Conservation (phyloP, 2,113 vertebrate genomes). For the Pteropus alecto region DNA sequence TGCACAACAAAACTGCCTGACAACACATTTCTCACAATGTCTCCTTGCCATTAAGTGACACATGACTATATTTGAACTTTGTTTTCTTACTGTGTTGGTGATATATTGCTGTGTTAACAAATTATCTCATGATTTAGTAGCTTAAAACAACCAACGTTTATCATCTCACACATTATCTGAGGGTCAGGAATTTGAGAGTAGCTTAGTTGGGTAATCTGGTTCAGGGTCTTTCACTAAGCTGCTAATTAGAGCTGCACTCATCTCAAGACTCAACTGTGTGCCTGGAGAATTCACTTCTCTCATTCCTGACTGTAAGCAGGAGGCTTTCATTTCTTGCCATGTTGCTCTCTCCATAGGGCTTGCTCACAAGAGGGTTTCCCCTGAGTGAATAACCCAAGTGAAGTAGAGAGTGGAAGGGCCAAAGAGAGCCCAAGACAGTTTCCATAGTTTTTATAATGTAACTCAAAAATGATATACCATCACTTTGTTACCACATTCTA, state of each 20-base stretch:
- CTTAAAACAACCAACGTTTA: background rate
- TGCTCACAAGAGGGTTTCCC: background rate
- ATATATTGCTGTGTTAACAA: background rate
- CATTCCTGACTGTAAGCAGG: rapidly evolving
- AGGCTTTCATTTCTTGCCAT: background rate
- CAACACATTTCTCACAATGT: background rate
- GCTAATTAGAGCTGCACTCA: rapidly evolving
- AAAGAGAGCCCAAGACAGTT: background rate
- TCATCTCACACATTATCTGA: background rate
- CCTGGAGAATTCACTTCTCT: background rate
- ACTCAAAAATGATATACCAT: background rate
- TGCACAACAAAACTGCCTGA: background rate
- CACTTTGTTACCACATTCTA: background rate
- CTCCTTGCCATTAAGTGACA: background rate
- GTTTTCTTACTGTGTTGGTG: background rate
- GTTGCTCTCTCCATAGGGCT: background rate
- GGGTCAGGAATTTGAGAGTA: background rate
- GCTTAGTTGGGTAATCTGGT: background rate
- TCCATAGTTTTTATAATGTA: background rate
- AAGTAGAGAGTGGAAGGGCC: background rate
- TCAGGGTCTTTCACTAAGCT: background rate
- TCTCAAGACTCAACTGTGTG: background rate
- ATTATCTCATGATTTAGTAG: background rate
- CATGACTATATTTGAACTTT: background rate
- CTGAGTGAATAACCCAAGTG: background rate